Conservation (phyloP, 1,140 invertebrate species). For the Hydropsyche tenuis region DNA sequence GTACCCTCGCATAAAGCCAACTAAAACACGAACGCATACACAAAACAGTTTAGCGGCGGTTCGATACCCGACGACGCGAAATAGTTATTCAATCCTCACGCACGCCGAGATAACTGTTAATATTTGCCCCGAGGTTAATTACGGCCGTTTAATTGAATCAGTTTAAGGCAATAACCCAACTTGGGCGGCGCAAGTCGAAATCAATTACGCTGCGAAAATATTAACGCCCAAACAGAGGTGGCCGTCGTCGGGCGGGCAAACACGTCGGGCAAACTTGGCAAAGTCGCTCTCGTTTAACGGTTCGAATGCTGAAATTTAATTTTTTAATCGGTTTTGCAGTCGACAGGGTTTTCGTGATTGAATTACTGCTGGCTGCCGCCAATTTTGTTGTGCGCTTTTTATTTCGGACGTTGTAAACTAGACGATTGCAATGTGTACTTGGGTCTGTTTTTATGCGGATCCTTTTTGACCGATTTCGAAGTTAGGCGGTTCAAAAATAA, state of each 20-base stretch:
- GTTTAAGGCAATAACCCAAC: slow-evolving; percentile 7
- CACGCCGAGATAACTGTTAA: slow-evolving; percentile 8
- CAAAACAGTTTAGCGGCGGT: background rate
- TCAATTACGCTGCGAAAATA: slow-evolving; percentile 31
- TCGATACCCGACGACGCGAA: background rate
- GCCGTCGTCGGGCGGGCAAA: no score
- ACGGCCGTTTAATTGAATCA: slow-evolving; percentile 22
- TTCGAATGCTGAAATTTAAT: no score
- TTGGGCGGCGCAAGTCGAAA: background rate
- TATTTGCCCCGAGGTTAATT: slow-evolving; percentile 17
- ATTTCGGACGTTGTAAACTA: no score
- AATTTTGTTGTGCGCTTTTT: no score
- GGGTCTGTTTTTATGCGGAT: no score
- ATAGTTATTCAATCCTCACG: slow-evolving; percentile 13
- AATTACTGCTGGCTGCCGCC: no score
- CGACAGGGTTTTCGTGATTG: background rate
- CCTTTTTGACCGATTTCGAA: no score
- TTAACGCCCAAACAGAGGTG: background rate
- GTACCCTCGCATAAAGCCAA: no score
- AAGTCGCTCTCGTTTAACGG: no score
- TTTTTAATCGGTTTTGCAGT: background rate
- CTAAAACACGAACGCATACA: no score
- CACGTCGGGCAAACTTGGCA: background rate
- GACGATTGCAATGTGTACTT: no score
- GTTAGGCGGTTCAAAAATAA: no score